Evolutionary conservation across 1,140 invertebrate genomes (phyloP), one percentile per base, ranked within the genome.

Genomic region (Lepeophtheirus salmonis): DNA sequence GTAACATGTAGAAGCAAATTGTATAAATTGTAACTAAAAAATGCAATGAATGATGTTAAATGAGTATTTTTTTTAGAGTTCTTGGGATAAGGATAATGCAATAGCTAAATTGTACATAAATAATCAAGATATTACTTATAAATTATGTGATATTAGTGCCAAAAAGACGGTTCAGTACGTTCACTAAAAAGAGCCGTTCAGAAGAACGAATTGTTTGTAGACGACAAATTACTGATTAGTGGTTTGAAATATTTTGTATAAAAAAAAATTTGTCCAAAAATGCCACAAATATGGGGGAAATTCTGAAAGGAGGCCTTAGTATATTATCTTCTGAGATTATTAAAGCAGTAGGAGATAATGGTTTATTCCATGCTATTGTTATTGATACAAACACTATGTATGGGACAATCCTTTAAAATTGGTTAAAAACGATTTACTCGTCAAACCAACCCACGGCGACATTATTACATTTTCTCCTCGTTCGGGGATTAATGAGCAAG

Each of bases 381-480:
- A 84, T 98, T 16, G 77, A 86, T 67, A 68, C 81, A 68, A 79
- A 20, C 54, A 22, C 24, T 52, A 61, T 61, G 59, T 50, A 22
- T 53, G 50, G 57, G 50, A 61, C 1, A 78, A 98, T 1, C 95
- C 89, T 67, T 63, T 92, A n/a, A 78, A 80, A 67, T 68, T 99
- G 51, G 83, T 82, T 66, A 85, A 95, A 51, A 82, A 83, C 51
- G 94, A 95, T 2, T 70, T 99, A 0, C 73, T 99, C 48, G 86
- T 92, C 0, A 99, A 98, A 73, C 89, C 91, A 0, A 97, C 95
- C 0, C 94, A 97, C 68, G 86, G 84, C 1, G 83, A 91, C 66
- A 91, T 90, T 60, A 92, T 99, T 62, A 77, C 95, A 65, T 81
- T 99, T 66, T 86, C 94, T 0, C 95, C 95, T 4, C 92, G 95